Evolutionary conservation across 2,113 vertebrate genomes (phyloP), one percentile per base, ranked within the genome.

Genomic region (Cinclus cinclus): DNA sequence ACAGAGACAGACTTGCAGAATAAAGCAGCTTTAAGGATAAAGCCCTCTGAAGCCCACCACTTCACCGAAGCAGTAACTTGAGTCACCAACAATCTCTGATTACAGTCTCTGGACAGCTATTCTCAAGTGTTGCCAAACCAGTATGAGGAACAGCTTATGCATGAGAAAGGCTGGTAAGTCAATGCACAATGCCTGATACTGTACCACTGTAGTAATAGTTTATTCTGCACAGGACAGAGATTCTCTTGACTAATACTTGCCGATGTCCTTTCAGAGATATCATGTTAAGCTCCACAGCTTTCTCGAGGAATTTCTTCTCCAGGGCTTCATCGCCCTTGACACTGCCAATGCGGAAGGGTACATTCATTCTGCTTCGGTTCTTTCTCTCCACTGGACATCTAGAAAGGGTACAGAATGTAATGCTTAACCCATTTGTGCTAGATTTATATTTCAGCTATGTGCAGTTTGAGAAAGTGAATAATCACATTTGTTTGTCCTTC

Each of bases 231-330:
- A 58, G 52, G 46, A 65, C 74, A 85, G 6, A 33, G 16, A 55
- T 47, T 44, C 7, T 37, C 58, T 50, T 8, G 17, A 30, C 28
- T 35, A 33, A 16, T 12, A 79, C 97, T 83, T 91, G 98, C 98
- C 99, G 98, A 96, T 99, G 99, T 69, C 99, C 99, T 96, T 99
- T 99, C 91, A 99, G 97, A 37, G 99, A 99, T 67, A 99, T 97
- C 99, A 99, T 99, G 41, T 98, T 98, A 84, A 97, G 98, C 96
- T 99, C 98, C 41, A 98, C 95, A 42, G 99, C 98, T 68, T 99
- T 98, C 23, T 99, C 98, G 44, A 99, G 97, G 90, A 99, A 99
- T 64, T 97, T 77, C 92, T 98, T 99, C 75, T 99, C 99, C 89
- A 99, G 92, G 9, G 85, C 96, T 15, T 98, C 98, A 16, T 99